Evolutionary conservation across 2,888 invertebrate genomes (phyloP), one percentile per base, ranked within the genome.

Genomic region (Nasonia oneida): DNA sequence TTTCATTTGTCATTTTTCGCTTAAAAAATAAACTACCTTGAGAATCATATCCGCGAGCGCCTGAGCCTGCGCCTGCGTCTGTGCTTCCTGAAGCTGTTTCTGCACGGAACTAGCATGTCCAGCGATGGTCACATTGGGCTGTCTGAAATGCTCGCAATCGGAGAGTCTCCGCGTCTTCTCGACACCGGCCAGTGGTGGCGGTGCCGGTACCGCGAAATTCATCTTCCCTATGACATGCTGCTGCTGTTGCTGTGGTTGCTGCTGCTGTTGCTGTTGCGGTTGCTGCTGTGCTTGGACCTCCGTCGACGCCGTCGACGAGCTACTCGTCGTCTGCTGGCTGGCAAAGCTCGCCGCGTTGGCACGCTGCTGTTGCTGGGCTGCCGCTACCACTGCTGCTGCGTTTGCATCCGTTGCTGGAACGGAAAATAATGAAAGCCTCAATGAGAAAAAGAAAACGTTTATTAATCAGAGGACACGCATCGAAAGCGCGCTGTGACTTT

Each of bases 1-100:
- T 4, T 15, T 15, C 1, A 15, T 53, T 53, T 53, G 15, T 3
- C 18, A 53, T 53, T 53, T 53, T 37, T 29, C 29, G 37, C 37
- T 37, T 37, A 3, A 37, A 37, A 37, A 8, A 42, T 42, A 8
- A 42, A 6, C 5, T 42, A 93, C 93, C 93, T 97, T 97, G 77
- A 97, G 94, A 83, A 95, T 95, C 90, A 97, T 94, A 93, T 97
- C 97, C 87, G 97, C 97, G 71, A 97, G 94, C 5, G 97, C 96
- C 87, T 97, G 97, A 88, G 97, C 97, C 93, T 97, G 96, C 84
- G 95, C 95, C 93, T 94, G 93, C 88, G 94, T 93, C 86, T 93
- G 93, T 4, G 93, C 93, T 83, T 93, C 93, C 81, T 93, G 93
- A 3, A 93, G 88, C 85, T 93, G 93, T 79, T 93, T 93, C 82